Conservation (phyloP, 2,797 vertebrate species). For the Chelon auratus region DNA sequence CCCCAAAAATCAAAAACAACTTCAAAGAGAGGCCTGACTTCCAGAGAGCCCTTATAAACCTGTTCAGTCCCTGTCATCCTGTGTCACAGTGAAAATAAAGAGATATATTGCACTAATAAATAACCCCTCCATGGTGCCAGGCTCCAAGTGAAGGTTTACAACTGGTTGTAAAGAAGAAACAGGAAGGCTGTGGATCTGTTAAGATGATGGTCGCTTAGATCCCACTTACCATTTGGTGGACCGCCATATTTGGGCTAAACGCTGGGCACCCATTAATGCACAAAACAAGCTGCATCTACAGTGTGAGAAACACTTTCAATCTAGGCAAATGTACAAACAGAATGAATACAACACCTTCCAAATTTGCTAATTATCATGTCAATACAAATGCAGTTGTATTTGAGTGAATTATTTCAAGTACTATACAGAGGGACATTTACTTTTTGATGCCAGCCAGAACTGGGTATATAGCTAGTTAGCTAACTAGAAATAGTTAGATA, state of each 20-base stretch:
- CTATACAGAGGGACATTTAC: background rate
- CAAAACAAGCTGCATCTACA: slow-evolving; percentile 1
- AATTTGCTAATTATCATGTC: background rate
- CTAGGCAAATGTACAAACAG: background rate
- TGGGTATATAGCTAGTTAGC: too few species aligned
- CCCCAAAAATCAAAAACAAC: slow-evolving; percentile 87
- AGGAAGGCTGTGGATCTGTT: slow-evolving; percentile 46
- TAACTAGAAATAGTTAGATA: too few species aligned
- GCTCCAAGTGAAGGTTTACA: slow-evolving; percentile 70
- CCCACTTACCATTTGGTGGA: slow-evolving; percentile 59
- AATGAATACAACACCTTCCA: background rate
- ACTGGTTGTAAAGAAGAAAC: slow-evolving; percentile 74
- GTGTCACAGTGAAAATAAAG: slow-evolving; percentile 86
- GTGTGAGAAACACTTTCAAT: background rate
- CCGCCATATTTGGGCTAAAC: slow-evolving; percentile 35
- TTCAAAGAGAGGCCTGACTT: slow-evolving; percentile 92
- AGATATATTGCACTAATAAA: slow-evolving; percentile 88
- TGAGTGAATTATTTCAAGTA: too few species aligned
- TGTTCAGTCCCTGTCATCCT: slow-evolving; percentile 82
- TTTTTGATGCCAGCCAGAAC: background rate
- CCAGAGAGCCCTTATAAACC: slow-evolving; percentile 72
- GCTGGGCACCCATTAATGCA: slow-evolving; percentile 17
- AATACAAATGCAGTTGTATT: background rate
- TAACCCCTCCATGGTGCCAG: slow-evolving; percentile 87
- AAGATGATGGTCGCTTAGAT: slow-evolving; percentile 10